Evolutionary conservation across 2,113 vertebrate species (phyloP).

Genomic region (Anolis sagrei): DNA sequence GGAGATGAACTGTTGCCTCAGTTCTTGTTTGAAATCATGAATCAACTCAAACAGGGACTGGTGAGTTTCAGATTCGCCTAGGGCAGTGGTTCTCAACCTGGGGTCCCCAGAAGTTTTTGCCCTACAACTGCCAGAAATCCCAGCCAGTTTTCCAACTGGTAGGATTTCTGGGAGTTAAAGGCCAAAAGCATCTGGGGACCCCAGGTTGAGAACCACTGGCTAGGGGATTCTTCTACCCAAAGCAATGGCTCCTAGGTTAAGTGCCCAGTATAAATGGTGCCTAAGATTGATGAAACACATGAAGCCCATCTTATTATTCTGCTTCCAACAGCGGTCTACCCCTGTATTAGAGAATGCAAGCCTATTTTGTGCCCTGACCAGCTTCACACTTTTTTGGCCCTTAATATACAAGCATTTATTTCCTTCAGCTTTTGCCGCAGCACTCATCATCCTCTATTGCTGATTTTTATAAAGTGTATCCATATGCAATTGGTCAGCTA

Average conservation of each 20-base stretch:
- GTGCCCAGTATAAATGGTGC: neutral
- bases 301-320: neutral
- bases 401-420: neutral
- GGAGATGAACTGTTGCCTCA: neutral
- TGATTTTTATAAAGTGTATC: neutral
- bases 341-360: neutral
- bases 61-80: neutral
- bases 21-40: constrained; percentile 6
- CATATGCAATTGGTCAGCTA: neutral
- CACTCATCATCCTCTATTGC: neutral
- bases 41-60: neutral
- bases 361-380: too few relatives aligned
- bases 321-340: neutral
- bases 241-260: neutral
- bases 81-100: too few relatives aligned
- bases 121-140: too few relatives aligned
- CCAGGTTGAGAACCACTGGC: too few relatives aligned
- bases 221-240: rapidly evolving
- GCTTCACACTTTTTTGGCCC: neutral
- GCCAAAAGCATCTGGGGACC: too few relatives aligned
- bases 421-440: neutral
- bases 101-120: too few relatives aligned
- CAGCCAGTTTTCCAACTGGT: too few relatives aligned
- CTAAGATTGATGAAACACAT: neutral
- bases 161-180: too few relatives aligned